Base-by-base conservation (phyloP, 1,140 invertebrate genomes). In the Meloidogyne exigua region DNA sequence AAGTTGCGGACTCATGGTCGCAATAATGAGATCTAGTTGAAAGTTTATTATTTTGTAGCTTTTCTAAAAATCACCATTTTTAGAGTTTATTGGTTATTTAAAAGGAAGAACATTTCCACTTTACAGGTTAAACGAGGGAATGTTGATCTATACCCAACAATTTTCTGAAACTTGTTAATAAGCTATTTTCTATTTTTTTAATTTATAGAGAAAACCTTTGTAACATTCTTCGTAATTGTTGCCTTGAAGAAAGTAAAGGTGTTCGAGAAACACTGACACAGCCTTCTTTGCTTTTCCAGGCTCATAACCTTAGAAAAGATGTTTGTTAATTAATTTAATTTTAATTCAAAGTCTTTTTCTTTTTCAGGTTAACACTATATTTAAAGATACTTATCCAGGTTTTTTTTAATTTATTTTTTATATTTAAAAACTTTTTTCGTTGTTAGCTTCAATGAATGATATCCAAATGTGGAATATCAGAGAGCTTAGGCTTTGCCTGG, bases 381-480 rank as follows among this genome's bases (percentile, higher is more conserved):
- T 81, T 79, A 85, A 87, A 76, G 86, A 88, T 26, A 79, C 81
- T 25, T 86, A 88, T 75, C 86, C 86, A 13, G 49, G 49, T 57
- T 57, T 57, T 7, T 57, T 57, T 57, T 57, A n/a, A n/a, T 39
- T 39, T 0, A 39, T 39, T 39, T n/a, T 57, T n/a, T 9, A n/a
- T n/a, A n/a, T 9, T 57, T 49, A 18, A 49, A 18, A 18, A 57
- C 7, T n/a, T 7, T 57, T 57, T 3, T 18, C 5, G 15, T 1
- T 49, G 1, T 42, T 57, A 57, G 85, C 85, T 23, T 85, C 84
- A 0, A 87, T 87, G 85, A 84, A 85, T 49, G 85, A 87, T 82
- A 87, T 87, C 72, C 85, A 68, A 42, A 86, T 86, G 81, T 87
- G 85, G 85, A 87, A 87, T 72, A 87, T 86, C 66, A 76, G 86